Conservation (phyloP, 2,888 invertebrate species). For the Callimorpha dominula region DNA sequence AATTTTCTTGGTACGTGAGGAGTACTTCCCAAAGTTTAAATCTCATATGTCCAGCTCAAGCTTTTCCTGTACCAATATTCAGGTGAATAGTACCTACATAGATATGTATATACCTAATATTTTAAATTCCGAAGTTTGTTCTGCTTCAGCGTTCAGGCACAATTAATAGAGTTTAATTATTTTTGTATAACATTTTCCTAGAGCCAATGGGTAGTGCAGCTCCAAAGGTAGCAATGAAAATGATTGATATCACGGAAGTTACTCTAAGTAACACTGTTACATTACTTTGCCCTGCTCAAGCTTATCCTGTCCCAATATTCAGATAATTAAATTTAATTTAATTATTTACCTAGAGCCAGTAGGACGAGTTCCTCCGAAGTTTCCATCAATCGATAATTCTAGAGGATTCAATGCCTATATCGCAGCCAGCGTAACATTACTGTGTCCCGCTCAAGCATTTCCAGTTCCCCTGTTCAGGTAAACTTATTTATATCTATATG, state of each 20-base stretch:
- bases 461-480: slow-evolving; percentile 89
- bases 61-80: slow-evolving; percentile 84
- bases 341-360: slow-evolving; percentile 81
- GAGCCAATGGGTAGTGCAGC: slow-evolving; percentile 91
- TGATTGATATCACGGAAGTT: slow-evolving; percentile 81
- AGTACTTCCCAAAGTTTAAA: slow-evolving; percentile 84
- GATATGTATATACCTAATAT: slow-evolving; percentile 21
- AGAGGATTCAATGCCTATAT: slow-evolving; percentile 83
- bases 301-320: slow-evolving; percentile 89
- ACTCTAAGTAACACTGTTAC: slow-evolving; percentile 70
- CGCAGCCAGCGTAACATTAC: slow-evolving; percentile 87
- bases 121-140: slow-evolving; percentile 68
- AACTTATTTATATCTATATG: slow-evolving; percentile 47
- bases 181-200: slow-evolving; percentile 69
- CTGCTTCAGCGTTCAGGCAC: slow-evolving; percentile 89
- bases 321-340: slow-evolving; percentile 80
- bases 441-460: slow-evolving; percentile 91
- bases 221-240: slow-evolving; percentile 88
- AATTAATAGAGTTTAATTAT: slow-evolving; percentile 29
- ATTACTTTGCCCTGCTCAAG: slow-evolving; percentile 89
- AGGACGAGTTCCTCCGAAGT: slow-evolving; percentile 89
- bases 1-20: slow-evolving; percentile 87
- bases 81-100: slow-evolving; percentile 68
- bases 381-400: slow-evolving; percentile 90
- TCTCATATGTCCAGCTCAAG: slow-evolving; percentile 91